Evolutionary conservation across 2,888 invertebrate species (phyloP).

Genomic region (Lithophane ornitopus): DNA sequence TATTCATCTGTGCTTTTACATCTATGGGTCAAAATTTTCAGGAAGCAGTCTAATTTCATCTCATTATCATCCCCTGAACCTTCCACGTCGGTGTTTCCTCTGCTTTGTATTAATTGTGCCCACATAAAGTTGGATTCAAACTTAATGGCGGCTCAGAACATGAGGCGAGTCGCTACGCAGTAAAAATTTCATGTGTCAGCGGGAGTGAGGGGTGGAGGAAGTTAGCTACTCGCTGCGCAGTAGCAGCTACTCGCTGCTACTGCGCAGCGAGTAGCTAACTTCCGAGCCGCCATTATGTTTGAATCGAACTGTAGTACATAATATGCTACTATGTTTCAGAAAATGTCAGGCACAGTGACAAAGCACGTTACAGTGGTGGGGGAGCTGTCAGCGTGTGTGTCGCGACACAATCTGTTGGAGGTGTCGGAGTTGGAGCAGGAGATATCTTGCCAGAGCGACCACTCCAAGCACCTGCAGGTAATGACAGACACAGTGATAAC

Average conservation of each 20-base stretch:
- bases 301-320: too few species aligned
- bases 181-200: too few species aligned
- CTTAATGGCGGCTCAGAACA: too few species aligned
- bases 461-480: slow-evolving; percentile 93
- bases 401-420: slow-evolving; percentile 94
- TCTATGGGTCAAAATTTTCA: background rate
- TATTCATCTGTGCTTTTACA: too few species aligned
- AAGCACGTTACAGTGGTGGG: slow-evolving; percentile 99
- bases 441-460: slow-evolving; percentile 96
- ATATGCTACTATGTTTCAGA: slow-evolving; percentile 80
- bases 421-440: slow-evolving; percentile 98
- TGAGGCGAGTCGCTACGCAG: too few species aligned
- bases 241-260: too few species aligned
- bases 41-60: background rate
- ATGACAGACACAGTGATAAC: background rate
- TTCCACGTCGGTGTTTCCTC: background rate
- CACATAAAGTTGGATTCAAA: background rate
- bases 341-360: slow-evolving; percentile 98
- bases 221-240: too few species aligned
- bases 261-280: too few species aligned
- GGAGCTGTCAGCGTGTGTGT: slow-evolving; percentile 97
- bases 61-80: background rate
- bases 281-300: too few species aligned
- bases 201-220: too few species aligned
- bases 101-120: background rate